Evolutionary conservation across 2,888 invertebrate species (phyloP).

Genomic region (Himalopsyche anomala): DNA sequence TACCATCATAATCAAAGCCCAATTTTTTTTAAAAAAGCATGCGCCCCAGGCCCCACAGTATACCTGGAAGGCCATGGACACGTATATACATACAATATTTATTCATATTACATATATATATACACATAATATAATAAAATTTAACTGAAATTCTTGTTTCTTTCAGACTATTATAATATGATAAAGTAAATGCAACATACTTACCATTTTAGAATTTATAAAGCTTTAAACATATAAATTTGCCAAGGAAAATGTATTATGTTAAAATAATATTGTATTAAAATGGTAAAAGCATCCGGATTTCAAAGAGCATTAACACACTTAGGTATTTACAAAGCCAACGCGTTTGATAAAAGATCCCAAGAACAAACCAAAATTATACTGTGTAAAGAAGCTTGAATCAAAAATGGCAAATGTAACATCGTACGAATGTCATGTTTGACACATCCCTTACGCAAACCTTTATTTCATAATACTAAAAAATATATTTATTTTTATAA

Average conservation of each 20-base stretch:
- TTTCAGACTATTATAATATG: no score
- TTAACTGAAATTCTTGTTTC: no score
- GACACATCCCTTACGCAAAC: no score
- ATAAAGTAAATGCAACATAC: neutral
- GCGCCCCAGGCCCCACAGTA: no score
- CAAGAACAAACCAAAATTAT: neutral
- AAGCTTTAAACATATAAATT: neutral
- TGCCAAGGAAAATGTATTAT: neutral
- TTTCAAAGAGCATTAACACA: constrained; percentile 14
- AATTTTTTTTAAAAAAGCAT: no score
- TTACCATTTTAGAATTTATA: neutral
- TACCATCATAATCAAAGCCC: no score
- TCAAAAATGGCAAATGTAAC: neutral
- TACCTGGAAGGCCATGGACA: no score
- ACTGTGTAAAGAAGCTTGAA: neutral
- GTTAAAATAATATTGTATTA: constrained; percentile 26
- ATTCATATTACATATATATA: no score
- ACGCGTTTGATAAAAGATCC: constrained; percentile 13
- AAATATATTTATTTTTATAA: no score
- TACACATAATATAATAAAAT: no score
- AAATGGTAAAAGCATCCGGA: constrained; percentile 22
- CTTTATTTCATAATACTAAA: no score
- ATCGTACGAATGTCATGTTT: neutral
- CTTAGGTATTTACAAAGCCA: constrained; percentile 24
- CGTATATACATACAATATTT: no score